A percentile compares a stretch with the other conserved stretches of the same genome.
Evolutionary conservation across 2,888 invertebrate species (phyloP).

Genomic region (Polyommatus iphigenia): DNA sequence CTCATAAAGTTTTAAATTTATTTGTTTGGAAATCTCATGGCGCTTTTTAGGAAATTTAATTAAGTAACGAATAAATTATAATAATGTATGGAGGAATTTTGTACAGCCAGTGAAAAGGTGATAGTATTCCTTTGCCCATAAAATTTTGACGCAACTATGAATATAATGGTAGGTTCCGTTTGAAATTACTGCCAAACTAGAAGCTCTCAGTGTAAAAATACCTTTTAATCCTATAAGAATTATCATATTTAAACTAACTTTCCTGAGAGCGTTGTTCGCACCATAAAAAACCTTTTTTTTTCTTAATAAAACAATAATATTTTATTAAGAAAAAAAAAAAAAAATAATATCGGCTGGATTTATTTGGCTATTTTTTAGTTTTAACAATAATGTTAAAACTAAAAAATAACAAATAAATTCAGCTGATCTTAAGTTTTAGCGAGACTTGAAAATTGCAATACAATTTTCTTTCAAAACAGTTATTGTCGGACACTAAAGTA

Average conservation of each 20-base stretch:
- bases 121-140: neutral
- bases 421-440: too few species aligned
- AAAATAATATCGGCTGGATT: too few species aligned
- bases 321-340: too few species aligned
- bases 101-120: conserved; percentile 12
- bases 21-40: conserved; percentile 17
- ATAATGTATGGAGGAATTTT: conserved; percentile 9
- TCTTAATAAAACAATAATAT: too few species aligned
- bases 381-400: too few species aligned
- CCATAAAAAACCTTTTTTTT: neutral
- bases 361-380: too few species aligned
- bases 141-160: neutral
- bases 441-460: too few species aligned
- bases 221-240: neutral
- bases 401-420: too few species aligned
- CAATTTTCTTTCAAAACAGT: too few species aligned
- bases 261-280: neutral
- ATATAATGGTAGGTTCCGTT: neutral
- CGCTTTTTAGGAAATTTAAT: conserved; percentile 18
- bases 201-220: neutral
- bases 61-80: conserved; percentile 18
- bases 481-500: too few species aligned
- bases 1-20: conserved; percentile 18
- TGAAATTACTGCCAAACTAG: neutral
- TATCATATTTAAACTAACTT: neutral